These are phyloP conservation scores for Jacana jacana DNA, from an alignment of 2,113 vertebrate genomes.

Conservation along the genomic window DNA sequence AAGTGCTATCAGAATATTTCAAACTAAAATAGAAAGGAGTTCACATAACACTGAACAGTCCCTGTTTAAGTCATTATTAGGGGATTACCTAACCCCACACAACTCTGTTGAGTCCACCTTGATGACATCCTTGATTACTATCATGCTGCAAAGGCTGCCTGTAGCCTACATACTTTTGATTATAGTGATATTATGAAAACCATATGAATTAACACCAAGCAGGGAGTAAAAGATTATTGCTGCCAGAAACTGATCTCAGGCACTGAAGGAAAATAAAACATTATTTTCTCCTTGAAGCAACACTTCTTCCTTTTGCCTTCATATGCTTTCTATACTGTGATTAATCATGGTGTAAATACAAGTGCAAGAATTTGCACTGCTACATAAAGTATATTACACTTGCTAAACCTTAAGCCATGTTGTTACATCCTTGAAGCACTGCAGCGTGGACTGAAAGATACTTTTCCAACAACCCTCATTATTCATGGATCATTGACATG, in stretches of 20 bases:
- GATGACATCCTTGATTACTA: neutral
- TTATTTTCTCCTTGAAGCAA: neutral
- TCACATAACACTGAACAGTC: neutral
- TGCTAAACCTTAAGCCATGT: slow-evolving; percentile 7
- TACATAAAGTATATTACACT: neutral
- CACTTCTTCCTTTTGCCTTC: neutral
- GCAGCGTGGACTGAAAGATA: neutral
- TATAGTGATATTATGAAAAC: neutral
- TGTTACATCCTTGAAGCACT: neutral
- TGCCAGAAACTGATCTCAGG: neutral
- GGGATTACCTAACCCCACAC: neutral
- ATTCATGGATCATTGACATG: slow-evolving; percentile 31
- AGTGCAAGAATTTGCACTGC: neutral
- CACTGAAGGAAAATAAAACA: neutral
- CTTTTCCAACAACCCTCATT: neutral
- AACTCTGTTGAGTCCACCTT: neutral
- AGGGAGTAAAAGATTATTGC: neutral
- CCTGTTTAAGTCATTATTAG: neutral
- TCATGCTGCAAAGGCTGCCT: neutral
- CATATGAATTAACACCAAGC: neutral
- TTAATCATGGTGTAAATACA: neutral
- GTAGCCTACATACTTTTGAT: neutral
- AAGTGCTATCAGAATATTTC: neutral
- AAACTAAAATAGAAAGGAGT: neutral
- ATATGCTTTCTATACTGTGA: neutral